Evolutionary conservation across 2,888 invertebrate genomes (phyloP), one percentile per base, ranked within the genome.

Genomic region (Epistrophella euchroma): DNA sequence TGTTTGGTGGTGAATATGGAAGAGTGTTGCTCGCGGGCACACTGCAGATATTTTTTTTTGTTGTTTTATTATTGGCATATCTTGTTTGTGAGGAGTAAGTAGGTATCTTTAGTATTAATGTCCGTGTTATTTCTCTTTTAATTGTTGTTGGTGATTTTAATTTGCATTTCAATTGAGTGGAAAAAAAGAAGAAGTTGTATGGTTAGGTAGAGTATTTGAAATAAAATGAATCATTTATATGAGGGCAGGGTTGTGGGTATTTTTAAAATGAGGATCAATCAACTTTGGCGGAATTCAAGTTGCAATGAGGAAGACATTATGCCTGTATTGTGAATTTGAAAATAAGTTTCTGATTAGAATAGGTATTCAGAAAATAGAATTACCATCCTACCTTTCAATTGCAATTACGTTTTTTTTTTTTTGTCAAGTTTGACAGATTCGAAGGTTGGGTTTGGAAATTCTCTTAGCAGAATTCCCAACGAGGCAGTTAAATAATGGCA

Each of bases 251-350:
- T 37, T 40, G 47, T 19, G 28, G 32, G 52, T 78, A 58, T 79
- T 72, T 84, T 71, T 64, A 19, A 45, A 70, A 56, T 71, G 70
- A 58, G 66, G 84, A 84, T 74, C 84, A 75, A 74, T 80, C 68
- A 70, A 58, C 74, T 50, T 32, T 45, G 52, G n/a, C 2, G 37
- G 50, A 56, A 60, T 60, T 60, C 40, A 35, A 22, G 40, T 52
- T 19, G 19, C 47, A 56, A 71, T 40, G 43, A 62, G 43, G 62
- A 62, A 62, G 62, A 17, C 37, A 37, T 32, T 32, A 2, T 50
- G 9, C 5, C 3, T 10, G 4, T 37, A 13, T 62, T 17, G n/a
- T 7, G 40, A n/a, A n/a, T 45, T 66, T 47, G 15, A 66, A 66
- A 17, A 47, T 13, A 17, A 19, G 28, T 68, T 37, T 37, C 17